Evolutionary conservation across 2,888 invertebrate genomes (phyloP).

Genomic region (Magallana nippona): DNA sequence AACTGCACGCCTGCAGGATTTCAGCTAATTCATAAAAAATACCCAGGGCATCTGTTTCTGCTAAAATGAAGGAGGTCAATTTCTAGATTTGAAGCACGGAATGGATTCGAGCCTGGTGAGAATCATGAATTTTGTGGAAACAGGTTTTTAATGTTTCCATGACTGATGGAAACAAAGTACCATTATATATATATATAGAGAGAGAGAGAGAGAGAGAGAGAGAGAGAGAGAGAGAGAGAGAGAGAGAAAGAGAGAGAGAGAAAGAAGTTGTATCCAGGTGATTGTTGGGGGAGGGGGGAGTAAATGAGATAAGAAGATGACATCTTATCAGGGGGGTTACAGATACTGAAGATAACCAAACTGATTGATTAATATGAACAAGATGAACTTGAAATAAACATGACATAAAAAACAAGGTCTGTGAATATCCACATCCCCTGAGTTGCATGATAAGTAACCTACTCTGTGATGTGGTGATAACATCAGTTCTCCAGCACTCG

Average conservation of each 20-base stretch:
- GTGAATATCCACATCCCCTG: slow-evolving; percentile 6
- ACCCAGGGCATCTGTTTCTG: slow-evolving; percentile 28
- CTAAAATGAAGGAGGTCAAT: slow-evolving; percentile 30
- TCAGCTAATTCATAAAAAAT: slow-evolving; percentile 32
- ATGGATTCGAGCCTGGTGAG: neutral
- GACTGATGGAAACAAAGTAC: neutral
- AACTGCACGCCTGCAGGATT: slow-evolving; percentile 30
- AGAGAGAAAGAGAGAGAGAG: too few species aligned
- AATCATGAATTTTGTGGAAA: slow-evolving; percentile 8
- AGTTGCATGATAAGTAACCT: neutral
- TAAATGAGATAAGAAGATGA: slow-evolving; percentile 7
- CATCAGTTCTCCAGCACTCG: slow-evolving; percentile 1
- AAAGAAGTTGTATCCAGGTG: neutral
- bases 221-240: too few species aligned
- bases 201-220: too few species aligned
- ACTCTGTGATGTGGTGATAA: slow-evolving; percentile 8
- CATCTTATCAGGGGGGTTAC: slow-evolving; percentile 7
- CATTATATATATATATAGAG: too few species aligned
- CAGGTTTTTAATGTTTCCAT: neutral
- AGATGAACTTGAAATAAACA: slow-evolving; percentile 23
- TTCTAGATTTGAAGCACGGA: slow-evolving; percentile 17
- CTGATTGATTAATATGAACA: slow-evolving; percentile 30
- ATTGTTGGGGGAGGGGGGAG: neutral
- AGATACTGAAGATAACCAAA: neutral
- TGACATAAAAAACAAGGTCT: slow-evolving; percentile 31